Percentiles rank a stretch among this genome's conserved stretches.
Evolutionary conservation across 2,888 invertebrate genomes (phyloP).

Genomic region (Liposcelis brunnea): DNA sequence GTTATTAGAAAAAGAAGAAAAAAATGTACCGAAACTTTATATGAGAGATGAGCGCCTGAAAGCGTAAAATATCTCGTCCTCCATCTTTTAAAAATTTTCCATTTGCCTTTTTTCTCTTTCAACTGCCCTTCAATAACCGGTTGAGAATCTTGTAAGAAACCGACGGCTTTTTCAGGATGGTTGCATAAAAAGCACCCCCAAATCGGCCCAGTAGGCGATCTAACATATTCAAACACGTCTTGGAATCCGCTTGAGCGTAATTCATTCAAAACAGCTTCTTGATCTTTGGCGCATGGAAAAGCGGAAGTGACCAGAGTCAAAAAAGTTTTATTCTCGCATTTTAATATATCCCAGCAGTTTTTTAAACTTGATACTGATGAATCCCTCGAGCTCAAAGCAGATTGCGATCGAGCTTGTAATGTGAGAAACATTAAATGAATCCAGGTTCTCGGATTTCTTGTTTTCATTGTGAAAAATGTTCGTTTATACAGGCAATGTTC

Average conservation of each 20-base stretch:
- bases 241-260: slow-evolving; percentile 73
- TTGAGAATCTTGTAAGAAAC: slow-evolving; percentile 60
- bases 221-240: slow-evolving; percentile 76
- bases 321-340: slow-evolving; percentile 78
- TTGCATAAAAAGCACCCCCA: slow-evolving; percentile 93
- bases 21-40: slow-evolving; percentile 59
- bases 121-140: slow-evolving; percentile 82
- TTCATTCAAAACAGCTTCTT: slow-evolving; percentile 72
- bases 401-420: slow-evolving; percentile 62
- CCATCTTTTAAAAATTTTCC: slow-evolving; percentile 83
- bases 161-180: slow-evolving; percentile 76
- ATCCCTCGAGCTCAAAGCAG: slow-evolving; percentile 64
- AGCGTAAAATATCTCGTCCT: slow-evolving; percentile 86
- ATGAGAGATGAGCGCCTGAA: slow-evolving; percentile 80
- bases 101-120: slow-evolving; percentile 82
- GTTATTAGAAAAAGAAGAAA: background rate
- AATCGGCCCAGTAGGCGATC: slow-evolving; percentile 32
- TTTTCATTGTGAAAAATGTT: slow-evolving; percentile 59
- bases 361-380: slow-evolving; percentile 67
- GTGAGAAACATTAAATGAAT: slow-evolving; percentile 93
- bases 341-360: slow-evolving; percentile 88
- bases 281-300: slow-evolving; percentile 82
- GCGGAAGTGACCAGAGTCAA: slow-evolving; percentile 83
- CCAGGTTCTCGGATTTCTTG: slow-evolving; percentile 74
- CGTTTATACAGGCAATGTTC: slow-evolving; percentile 76